Evolutionary conservation across 2,888 invertebrate species (phyloP).

Genomic region (Aspidapion aeneum): DNA sequence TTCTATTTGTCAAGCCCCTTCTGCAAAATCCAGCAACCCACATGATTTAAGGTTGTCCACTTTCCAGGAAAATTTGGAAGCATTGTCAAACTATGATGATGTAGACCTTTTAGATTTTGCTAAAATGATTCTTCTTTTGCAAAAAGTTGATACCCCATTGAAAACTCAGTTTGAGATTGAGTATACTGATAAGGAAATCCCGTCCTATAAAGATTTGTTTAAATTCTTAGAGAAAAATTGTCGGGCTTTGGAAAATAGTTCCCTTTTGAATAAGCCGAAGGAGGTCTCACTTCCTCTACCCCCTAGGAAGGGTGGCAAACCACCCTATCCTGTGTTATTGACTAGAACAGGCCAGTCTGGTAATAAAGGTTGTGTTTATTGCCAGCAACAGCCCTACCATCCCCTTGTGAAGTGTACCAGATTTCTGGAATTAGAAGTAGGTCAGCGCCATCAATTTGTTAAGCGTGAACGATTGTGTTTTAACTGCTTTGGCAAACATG

Average conservation of each 20-base stretch:
- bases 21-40: background rate
- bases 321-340: too few species aligned
- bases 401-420: background rate
- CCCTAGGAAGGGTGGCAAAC: background rate
- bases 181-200: background rate
- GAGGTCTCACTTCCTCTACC: too few species aligned
- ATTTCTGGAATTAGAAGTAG: background rate
- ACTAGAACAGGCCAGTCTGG: background rate
- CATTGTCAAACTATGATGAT: background rate
- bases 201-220: background rate
- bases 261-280: background rate
- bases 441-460: background rate
- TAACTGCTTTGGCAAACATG: background rate
- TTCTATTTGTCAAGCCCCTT: background rate
- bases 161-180: constrained; percentile 2
- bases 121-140: background rate
- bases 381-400: too few species aligned
- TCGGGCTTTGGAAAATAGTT: constrained; percentile 1
- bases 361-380: background rate
- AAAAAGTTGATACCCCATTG: constrained; percentile 1
- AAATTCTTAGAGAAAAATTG: constrained; percentile 1
- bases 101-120: background rate
- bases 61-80: constrained; percentile 1
- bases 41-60: background rate
- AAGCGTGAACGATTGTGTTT: constrained; percentile 2